Evolutionary conservation across 2,797 vertebrate species (phyloP).

Genomic region (Sebastiscus tertius): DNA sequence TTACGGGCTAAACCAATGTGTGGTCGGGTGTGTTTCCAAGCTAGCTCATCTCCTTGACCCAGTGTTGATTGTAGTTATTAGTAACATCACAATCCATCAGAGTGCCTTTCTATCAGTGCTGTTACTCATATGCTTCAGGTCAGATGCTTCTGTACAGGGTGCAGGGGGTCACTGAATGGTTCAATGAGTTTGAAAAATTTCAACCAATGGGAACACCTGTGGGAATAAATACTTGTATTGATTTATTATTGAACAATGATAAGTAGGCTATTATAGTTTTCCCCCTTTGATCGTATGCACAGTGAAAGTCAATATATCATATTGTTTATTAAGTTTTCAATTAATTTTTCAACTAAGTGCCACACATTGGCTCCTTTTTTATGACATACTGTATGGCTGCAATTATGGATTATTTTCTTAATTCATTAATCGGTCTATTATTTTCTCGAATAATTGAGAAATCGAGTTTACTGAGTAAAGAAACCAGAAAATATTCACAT

Average conservation of each 20-base stretch:
- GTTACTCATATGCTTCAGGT: background rate
- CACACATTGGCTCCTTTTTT: background rate
- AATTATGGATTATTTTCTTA: too few species aligned
- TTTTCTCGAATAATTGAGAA: too few species aligned
- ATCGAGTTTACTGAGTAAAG: too few species aligned
- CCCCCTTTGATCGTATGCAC: too few species aligned
- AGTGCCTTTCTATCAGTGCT: background rate
- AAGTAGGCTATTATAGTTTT: background rate
- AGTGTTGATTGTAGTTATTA: conserved; percentile 52
- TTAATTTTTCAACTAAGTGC: background rate
- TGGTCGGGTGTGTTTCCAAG: conserved; percentile 57
- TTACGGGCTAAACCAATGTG: conserved; percentile 67
- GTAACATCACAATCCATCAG: conserved; percentile 24
- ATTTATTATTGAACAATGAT: background rate
- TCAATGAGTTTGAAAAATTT: background rate
- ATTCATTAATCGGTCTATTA: too few species aligned
- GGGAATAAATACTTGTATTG: background rate
- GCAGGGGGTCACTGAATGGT: background rate
- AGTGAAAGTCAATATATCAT: too few species aligned
- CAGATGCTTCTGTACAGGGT: background rate
- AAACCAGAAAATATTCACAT: background rate
- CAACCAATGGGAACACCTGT: background rate
- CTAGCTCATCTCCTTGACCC: conserved; percentile 45
- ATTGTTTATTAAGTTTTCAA: too few species aligned
- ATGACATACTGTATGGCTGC: background rate